Base-by-base conservation (phyloP, 23 tunicate species). In the Phallusia fumigata region DNA sequence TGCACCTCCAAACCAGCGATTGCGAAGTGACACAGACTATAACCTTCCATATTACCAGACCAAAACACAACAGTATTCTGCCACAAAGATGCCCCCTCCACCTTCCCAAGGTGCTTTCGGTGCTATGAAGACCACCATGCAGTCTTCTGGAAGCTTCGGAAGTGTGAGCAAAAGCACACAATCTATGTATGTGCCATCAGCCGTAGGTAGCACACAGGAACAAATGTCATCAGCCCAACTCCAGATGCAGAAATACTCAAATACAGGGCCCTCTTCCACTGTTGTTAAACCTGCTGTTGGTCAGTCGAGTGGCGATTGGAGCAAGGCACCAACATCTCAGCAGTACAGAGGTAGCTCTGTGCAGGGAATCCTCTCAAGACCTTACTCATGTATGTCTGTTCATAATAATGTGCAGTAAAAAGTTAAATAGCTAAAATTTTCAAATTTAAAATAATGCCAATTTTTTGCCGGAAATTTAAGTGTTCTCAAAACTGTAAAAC, bases 351-450 rank as follows among this genome's bases (percentile, higher is more conserved):
- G 51, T 1, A 91, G 44, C 51, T 76, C 86, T 21, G 86, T 91
- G 24, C 97, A 91, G 53, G 97, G 97, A 74, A 75, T 91, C 10
- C 45, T 91, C 0, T 91, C 97, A 40, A 65, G 97, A 75, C 97
- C 97, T 10, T 91, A 47, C 52, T 85, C 93, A 32, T 86, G 90
- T 86, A 86, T 79, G 90, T 73, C 18, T 40, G 47, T 10, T 40
- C 19, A 6, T 65, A 5, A 12, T 11, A 30, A 5, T 65, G 31
- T 65, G 6, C 11, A 6, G 74, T 5, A 30, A 65, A 18, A 18
- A 52, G 19, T 18, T 52, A 18, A 52, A 52, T 52, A 52, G 19
- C 19, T 52, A 18, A 52, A 18, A 52, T 18, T 52, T 52, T n/a
- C n/a, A n/a, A 40, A 3, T 40, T 40, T 40, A 40, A 40, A 10